phyloP scores from a whole-genome alignment of 1,140 invertebrate genomes.

The Drosophila paulistorum region DNA sequence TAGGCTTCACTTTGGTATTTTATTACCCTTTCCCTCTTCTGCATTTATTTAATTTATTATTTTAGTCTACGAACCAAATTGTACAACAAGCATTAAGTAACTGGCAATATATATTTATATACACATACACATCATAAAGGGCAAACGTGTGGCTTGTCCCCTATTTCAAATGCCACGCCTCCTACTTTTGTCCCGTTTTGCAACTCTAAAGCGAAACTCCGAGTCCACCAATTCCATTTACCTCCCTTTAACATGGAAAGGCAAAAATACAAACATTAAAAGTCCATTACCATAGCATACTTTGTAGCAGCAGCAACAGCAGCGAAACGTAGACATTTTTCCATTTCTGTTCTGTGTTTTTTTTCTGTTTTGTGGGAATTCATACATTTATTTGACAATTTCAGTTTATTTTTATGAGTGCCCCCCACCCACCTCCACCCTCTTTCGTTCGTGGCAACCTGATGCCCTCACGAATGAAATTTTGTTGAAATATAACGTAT shows the following conservation, averaged over 20 bases:
- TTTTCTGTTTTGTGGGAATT: constrained; percentile 38
- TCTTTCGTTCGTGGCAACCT: constrained; percentile 8
- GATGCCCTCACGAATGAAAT: constrained; percentile 35
- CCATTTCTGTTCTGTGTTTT: neutral
- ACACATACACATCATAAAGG: constrained; percentile 30
- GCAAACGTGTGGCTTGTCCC: constrained; percentile 26
- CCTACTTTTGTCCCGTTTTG: neutral
- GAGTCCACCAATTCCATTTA: too few species aligned
- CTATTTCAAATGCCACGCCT: constrained; percentile 1
- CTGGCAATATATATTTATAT: constrained; percentile 17
- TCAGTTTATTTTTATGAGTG: constrained; percentile 43
- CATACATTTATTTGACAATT: constrained; percentile 68
- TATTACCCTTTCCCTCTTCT: too few species aligned
- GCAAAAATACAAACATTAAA: constrained; percentile 67
- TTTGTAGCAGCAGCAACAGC: constrained; percentile 39
- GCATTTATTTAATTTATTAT: constrained; percentile 1
- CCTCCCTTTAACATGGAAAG: constrained; percentile 16
- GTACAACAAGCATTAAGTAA: constrained; percentile 28
- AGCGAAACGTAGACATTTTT: constrained; percentile 45
- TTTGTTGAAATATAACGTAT: constrained; percentile 59
- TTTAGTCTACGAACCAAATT: neutral
- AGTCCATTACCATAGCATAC: constrained; percentile 69
- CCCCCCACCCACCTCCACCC: neutral
- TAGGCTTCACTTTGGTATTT: neutral
- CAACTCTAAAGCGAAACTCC: too few species aligned